These are phyloP conservation scores for Lochmaea capreae DNA, from an alignment of 2,888 invertebrate genomes.

Conservation along the genomic window DNA sequence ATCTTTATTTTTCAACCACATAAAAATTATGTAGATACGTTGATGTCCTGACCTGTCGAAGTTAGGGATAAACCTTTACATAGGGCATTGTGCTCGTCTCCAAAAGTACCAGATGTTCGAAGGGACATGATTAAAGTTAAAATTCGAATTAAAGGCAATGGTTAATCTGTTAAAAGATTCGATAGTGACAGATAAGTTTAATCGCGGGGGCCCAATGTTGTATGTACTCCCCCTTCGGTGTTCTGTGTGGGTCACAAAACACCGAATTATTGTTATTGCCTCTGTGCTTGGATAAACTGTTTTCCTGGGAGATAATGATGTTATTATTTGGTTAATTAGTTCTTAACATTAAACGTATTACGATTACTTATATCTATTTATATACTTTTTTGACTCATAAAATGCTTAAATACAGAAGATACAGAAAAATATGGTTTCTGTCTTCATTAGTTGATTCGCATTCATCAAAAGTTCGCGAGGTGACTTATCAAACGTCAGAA, in stretches of 20 bases:
- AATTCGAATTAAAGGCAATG: slow-evolving; percentile 63
- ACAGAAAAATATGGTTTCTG: no score
- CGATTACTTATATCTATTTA: not conserved
- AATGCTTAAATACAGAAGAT: not conserved
- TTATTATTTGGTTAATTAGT: slow-evolving; percentile 24
- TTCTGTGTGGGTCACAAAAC: slow-evolving; percentile 33
- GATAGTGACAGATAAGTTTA: slow-evolving; percentile 63
- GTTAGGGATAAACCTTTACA: slow-evolving; percentile 45
- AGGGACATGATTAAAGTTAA: slow-evolving; percentile 64
- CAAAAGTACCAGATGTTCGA: slow-evolving; percentile 63
- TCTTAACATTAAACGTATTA: not conserved
- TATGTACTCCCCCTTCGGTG: slow-evolving; percentile 48
- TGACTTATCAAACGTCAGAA: no score
- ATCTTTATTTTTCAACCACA: no score
- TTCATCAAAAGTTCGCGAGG: no score
- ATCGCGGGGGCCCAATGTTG: slow-evolving; percentile 51
- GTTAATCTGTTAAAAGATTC: slow-evolving; percentile 60
- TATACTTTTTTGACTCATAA: not conserved
- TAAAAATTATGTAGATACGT: not conserved
- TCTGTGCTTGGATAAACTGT: slow-evolving; percentile 29
- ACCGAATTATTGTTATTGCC: slow-evolving; percentile 44
- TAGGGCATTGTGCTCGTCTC: slow-evolving; percentile 54
- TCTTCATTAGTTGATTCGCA: no score
- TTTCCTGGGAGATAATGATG: slow-evolving; percentile 9
- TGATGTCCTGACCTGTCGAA: slow-evolving; percentile 6